Evolutionary conservation across 35 echinoderm and acorn worm genomes (phyloP), one percentile per base, ranked within the genome.

Genomic region (Heliocidaris erythrogramma): DNA sequence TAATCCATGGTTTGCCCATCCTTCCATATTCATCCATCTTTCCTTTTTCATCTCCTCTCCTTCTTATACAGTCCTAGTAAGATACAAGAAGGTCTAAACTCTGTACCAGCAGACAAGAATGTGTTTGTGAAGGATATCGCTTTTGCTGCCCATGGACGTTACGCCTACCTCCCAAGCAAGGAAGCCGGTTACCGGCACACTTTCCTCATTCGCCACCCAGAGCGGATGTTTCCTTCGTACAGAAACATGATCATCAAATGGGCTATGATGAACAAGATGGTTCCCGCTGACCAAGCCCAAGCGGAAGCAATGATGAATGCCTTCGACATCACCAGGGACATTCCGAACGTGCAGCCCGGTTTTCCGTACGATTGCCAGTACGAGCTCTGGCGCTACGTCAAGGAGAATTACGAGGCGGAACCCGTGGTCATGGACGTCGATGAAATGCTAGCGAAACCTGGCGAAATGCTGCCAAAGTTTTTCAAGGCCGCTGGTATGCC

Each of bases 121-220:
- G 90, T 92, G 6, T 96, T 96, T 52, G 48, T 96, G 32, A 96
- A 96, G 52, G 96, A 96, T 88, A 96, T 96, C 90, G 96, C 96
- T 5, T 84, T 95, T 59, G 94, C 30, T 1, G 60, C 95, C 42
- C 49, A 85, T 27, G n/a, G 59, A 9, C 24, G 49, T 47, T 48
- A 61, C 1, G 60, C 95, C 24, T 29, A 92, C 14, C 86, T 50
- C 84, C 47, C 94, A 29, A 14, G 49, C 49, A 35, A 50, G 21
- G 85, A 92, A 5, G 27, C 48, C 16, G 93, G 90, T 30, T 96
- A 49, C 71, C 50, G 59, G 30, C 96, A 96, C 89, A 96, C 96
- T 14, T 96, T 96, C 85, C 49, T 96, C 5, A 96, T 96, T 5
- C 53, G 96, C 16, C 21, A 96, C 47, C 96, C 96, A 2, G 30